These are phyloP conservation scores for Eupithecia inturbata DNA, from an alignment of 2,888 invertebrate genomes.

Conservation along the genomic window DNA sequence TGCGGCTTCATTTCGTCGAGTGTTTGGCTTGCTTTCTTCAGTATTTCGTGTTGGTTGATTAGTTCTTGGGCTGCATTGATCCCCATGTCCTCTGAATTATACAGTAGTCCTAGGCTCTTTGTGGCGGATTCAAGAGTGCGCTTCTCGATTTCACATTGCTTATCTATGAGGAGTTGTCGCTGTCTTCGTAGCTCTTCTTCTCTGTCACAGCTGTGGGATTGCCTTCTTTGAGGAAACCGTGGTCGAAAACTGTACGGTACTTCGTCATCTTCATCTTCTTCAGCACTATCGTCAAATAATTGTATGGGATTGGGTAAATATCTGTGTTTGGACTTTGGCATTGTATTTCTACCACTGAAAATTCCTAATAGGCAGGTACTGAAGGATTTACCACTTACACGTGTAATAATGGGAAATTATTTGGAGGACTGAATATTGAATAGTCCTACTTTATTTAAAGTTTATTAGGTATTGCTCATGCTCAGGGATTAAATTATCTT, in stretches of 20 bases:
- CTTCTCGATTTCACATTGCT: conserved; percentile 90
- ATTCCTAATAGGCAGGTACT: neutral
- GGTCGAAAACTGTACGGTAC: conserved; percentile 13
- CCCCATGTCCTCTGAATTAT: conserved; percentile 96
- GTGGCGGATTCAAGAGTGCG: conserved; percentile 91
- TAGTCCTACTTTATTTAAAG: neutral
- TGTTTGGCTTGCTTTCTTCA: conserved; percentile 93
- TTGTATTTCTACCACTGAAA: neutral
- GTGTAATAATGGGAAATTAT: neutral
- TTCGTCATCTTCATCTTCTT: conserved; percentile 5
- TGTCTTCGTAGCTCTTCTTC: conserved; percentile 85
- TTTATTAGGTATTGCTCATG: neutral
- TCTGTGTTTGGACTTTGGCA: conserved; percentile 24
- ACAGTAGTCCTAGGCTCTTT: conserved; percentile 90
- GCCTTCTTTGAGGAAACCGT: conserved; percentile 15
- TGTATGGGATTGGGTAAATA: conserved; percentile 24
- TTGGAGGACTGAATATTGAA: neutral
- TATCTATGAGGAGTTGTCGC: conserved; percentile 88
- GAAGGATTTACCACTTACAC: neutral
- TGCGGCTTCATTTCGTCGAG: conserved; percentile 95
- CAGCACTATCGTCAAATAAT: conserved; percentile 18
- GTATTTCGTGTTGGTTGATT: conserved; percentile 93
- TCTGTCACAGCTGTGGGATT: conserved; percentile 42
- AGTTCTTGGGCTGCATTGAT: conserved; percentile 97
- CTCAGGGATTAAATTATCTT: neutral